Conservation (phyloP, 2,888 invertebrate species). For the Pasiphila rectangulata region DNA sequence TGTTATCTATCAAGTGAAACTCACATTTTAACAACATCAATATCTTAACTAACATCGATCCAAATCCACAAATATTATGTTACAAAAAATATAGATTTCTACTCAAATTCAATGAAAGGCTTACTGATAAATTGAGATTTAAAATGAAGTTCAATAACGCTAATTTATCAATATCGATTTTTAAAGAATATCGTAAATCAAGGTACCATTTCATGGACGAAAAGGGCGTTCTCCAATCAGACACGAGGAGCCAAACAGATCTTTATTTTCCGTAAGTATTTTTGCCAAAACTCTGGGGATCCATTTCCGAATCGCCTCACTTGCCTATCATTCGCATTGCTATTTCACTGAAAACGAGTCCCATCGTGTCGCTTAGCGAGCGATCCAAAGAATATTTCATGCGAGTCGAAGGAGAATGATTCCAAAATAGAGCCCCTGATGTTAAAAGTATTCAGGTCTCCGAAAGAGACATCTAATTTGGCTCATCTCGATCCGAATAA, state of each 20-base stretch:
- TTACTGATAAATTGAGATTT: constrained; percentile 22
- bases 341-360: no score
- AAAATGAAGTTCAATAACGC: constrained; percentile 23
- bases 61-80: constrained; percentile 48
- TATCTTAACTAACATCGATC: constrained; percentile 43
- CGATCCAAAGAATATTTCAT: no score
- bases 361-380: no score
- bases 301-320: no score
- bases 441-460: no score
- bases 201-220: constrained; percentile 34
- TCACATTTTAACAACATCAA: constrained; percentile 45
- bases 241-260: constrained; percentile 11
- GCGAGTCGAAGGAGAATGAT: no score
- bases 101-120: constrained; percentile 47
- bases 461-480: constrained; percentile 1
- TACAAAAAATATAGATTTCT: constrained; percentile 49
- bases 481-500: constrained; percentile 6
- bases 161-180: constrained; percentile 10
- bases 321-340: no score
- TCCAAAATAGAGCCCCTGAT: no score
- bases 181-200: constrained; percentile 30
- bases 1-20: constrained; percentile 33
- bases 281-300: background rate
- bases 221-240: constrained; percentile 21
- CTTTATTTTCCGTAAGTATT: background rate